Evolutionary conservation across 2,888 invertebrate genomes (phyloP).

Genomic region (Lochmaea capreae): DNA sequence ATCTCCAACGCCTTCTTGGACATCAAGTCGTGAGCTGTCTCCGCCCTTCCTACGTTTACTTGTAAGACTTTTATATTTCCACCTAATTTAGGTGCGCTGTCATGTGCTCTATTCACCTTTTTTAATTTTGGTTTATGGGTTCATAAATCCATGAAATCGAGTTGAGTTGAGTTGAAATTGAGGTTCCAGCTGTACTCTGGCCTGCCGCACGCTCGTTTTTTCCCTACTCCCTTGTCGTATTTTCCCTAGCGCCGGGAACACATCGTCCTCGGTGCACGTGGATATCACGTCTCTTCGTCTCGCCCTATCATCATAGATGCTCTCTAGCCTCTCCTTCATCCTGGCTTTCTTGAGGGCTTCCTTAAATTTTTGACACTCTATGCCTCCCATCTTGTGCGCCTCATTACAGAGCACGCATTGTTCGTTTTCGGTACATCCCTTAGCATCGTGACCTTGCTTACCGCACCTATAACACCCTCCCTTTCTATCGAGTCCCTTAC

Average conservation of each 20-base stretch:
- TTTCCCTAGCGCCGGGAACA: not conserved
- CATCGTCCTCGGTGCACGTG: not conserved
- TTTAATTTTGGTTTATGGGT: not conserved
- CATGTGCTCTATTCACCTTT: not conserved
- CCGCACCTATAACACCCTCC: slow-evolving; percentile 12
- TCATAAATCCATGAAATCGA: not conserved
- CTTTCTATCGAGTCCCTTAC: slow-evolving; percentile 9
- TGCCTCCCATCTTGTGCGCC: slow-evolving; percentile 1
- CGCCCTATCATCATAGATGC: not conserved
- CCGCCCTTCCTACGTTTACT: not conserved
- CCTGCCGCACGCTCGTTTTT: too few relatives aligned
- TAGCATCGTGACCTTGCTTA: slow-evolving; percentile 16
- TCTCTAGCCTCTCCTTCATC: slow-evolving; percentile 6
- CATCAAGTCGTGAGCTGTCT: slow-evolving; percentile 9
- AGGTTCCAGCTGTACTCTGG: too few relatives aligned
- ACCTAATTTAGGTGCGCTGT: not conserved
- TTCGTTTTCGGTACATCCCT: slow-evolving; percentile 7
- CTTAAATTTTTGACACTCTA: slow-evolving; percentile 6
- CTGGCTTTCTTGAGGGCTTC: slow-evolving; percentile 8
- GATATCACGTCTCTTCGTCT: not conserved
- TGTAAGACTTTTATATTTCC: not conserved
- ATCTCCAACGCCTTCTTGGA: not conserved
- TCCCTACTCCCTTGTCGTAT: not conserved
- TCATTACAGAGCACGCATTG: not conserved
- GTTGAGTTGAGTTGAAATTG: not conserved